A percentile compares a stretch with the other conserved stretches of the same genome.
These are phyloP conservation scores for Andrena camellia DNA, from an alignment of 2,888 invertebrate species.

Conservation along the genomic window DNA sequence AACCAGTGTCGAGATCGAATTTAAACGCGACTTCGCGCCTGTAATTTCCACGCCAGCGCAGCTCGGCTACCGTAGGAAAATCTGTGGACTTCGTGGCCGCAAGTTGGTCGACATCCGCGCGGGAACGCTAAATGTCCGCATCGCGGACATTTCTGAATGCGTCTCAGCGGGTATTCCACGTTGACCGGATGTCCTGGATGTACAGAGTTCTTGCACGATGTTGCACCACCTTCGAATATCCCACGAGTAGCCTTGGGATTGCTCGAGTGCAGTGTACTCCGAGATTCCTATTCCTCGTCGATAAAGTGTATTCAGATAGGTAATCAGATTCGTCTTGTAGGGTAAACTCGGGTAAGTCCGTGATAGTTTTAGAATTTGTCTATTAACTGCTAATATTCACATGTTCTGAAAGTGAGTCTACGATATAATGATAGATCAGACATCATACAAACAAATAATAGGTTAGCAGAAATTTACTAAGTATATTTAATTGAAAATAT, in stretches of 20 bases:
- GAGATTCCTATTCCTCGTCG: neutral
- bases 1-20: slow-evolving; percentile 25
- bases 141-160: slow-evolving; percentile 49
- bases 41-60: slow-evolving; percentile 18
- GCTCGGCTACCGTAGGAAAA: slow-evolving; percentile 30
- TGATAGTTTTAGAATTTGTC: no score
- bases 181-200: slow-evolving; percentile 55
- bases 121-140: slow-evolving; percentile 42
- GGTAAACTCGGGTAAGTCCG: no score
- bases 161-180: slow-evolving; percentile 25
- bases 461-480: no score
- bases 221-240: slow-evolving; percentile 39
- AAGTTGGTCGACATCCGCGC: neutral
- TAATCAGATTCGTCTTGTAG: neutral
- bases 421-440: no score
- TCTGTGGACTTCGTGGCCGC: slow-evolving; percentile 13
- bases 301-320: neutral
- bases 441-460: no score
- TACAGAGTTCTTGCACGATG: slow-evolving; percentile 58
- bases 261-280: neutral
- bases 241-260: slow-evolving; percentile 35
- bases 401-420: no score
- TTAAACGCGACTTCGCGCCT: slow-evolving; percentile 22
- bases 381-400: no score
- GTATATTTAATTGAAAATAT: no score